These are phyloP conservation scores for Catharus fuscescens DNA, from an alignment of 2,113 vertebrate genomes.

Conservation along the genomic window DNA sequence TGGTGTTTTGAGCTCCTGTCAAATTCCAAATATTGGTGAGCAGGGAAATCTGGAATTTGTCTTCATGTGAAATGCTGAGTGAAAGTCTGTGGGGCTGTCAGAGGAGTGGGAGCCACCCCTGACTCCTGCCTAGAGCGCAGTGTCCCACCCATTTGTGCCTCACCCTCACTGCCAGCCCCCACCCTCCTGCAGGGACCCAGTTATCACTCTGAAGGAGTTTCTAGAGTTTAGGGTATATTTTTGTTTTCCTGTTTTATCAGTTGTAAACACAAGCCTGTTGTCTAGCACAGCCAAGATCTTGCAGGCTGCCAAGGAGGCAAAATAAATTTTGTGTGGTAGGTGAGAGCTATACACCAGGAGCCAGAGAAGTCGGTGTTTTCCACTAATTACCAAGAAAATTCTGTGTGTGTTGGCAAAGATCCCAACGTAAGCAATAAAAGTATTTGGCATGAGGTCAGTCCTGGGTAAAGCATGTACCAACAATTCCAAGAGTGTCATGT, in stretches of 20 bases:
- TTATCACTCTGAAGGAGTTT: background rate
- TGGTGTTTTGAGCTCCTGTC: background rate
- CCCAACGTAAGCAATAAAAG: background rate
- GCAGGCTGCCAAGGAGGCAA: background rate
- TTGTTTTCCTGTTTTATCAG: background rate
- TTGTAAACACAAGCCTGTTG: background rate
- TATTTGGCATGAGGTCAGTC: background rate
- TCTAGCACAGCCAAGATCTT: background rate
- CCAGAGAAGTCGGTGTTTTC: conserved; percentile 26
- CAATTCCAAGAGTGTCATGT: background rate
- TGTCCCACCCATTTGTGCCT: background rate
- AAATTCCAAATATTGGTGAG: background rate
- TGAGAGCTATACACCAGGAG: background rate
- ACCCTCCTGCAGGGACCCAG: background rate
- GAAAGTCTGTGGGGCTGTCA: background rate
- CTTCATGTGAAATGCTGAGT: background rate
- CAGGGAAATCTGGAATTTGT: background rate
- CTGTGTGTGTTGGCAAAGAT: background rate
- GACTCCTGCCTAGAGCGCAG: accelerated
- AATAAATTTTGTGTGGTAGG: background rate
- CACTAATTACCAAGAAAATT: conserved; percentile 28
- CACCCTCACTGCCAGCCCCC: accelerated
- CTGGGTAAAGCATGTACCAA: background rate
- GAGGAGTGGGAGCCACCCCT: background rate
- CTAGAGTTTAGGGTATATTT: background rate